A percentile compares a stretch with the other conserved stretches of the same genome.
Evolutionary conservation across 2,797 vertebrate genomes (phyloP).

Genomic region (Bradypodion pumilum): DNA sequence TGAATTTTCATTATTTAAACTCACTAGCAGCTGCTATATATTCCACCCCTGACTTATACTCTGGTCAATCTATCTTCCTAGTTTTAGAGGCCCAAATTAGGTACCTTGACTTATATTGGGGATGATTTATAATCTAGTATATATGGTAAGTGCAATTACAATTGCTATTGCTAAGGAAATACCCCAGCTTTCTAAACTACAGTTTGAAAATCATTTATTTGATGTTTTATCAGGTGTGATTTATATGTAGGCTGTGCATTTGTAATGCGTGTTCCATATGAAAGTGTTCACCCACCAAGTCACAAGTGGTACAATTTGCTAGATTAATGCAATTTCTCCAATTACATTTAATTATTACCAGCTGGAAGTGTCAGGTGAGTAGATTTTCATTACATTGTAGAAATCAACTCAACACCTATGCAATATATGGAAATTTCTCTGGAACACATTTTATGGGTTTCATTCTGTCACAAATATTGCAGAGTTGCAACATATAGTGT

Average conservation of each 20-base stretch:
- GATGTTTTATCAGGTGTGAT: background rate
- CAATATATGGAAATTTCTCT: background rate
- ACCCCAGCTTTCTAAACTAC: background rate
- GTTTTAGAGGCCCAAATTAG: too few species aligned
- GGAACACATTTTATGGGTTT: background rate
- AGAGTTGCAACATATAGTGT: background rate
- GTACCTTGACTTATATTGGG: too few species aligned
- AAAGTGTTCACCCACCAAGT: background rate
- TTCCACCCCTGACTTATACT: too few species aligned
- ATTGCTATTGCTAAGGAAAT: too few species aligned
- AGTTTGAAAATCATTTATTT: background rate
- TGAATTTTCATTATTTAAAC: too few species aligned
- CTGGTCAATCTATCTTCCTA: too few species aligned
- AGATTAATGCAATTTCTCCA: background rate
- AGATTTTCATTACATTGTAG: background rate
- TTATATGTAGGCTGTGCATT: background rate
- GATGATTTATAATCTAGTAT: too few species aligned
- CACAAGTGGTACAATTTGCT: background rate
- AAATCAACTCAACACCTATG: too few species aligned
- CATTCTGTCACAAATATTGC: background rate
- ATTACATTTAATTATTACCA: background rate
- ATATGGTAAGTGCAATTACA: too few species aligned
- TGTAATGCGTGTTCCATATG: background rate
- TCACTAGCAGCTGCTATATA: too few species aligned
- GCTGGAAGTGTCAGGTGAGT: background rate